These are phyloP conservation scores for Hippocampus mohnikei DNA, from an alignment of 2,113 vertebrate genomes.

Conservation along the genomic window DNA sequence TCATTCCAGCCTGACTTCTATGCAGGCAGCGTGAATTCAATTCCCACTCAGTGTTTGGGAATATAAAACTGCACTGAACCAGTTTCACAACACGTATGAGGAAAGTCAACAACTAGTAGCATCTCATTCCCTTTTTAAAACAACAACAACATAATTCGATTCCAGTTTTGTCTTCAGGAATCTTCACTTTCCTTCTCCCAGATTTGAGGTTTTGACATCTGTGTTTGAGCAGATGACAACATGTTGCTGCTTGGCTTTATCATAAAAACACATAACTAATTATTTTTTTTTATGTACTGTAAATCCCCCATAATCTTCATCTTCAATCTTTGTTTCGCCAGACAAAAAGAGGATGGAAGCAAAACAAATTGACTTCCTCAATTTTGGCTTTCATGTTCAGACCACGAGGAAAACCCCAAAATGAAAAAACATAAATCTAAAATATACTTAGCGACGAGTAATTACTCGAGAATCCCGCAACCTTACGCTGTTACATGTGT, in stretches of 20 bases:
- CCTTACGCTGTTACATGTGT: conserved; percentile 48
- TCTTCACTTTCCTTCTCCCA: conserved; percentile 37
- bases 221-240: conserved; percentile 37
- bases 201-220: conserved; percentile 45
- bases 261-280: conserved; percentile 53
- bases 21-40: no score
- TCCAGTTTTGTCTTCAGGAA: conserved; percentile 41
- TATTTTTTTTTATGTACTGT: conserved; percentile 4
- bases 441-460: conserved; percentile 31
- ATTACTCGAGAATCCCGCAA: conserved; percentile 43
- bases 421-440: conserved; percentile 18
- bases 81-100: not conserved
- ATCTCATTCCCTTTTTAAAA: not conserved
- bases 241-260: conserved; percentile 45
- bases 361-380: conserved; percentile 60
- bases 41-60: no score
- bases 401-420: conserved; percentile 22
- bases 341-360: conserved; percentile 30
- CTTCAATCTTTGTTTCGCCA: conserved; percentile 52
- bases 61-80: not conserved
- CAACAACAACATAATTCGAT: not conserved
- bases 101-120: not conserved
- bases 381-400: conserved; percentile 51
- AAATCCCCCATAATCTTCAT: conserved; percentile 61
- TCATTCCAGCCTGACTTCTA: no score